Evolutionary conservation across 2,113 vertebrate species (phyloP), one percentile per base, ranked within the genome.

Genomic region (Epinephelus lanceolatus): DNA sequence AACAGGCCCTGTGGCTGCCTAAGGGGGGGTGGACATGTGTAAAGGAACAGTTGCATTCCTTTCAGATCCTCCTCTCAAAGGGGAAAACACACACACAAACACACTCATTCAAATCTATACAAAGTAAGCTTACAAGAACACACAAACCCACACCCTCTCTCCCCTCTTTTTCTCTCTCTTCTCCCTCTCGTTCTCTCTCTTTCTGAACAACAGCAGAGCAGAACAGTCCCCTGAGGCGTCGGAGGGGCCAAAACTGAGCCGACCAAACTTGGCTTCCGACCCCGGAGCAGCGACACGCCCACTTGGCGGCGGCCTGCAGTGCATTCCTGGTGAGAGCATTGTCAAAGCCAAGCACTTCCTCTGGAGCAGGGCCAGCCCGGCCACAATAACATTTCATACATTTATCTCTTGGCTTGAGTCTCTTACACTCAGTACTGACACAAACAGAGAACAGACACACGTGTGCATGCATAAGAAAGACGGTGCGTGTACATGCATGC

Each of bases 291-390:
- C 25, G 71, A 85, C 94, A 95, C 94, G 91, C 94, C 95, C 92
- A 92, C 91, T 94, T 95, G 94, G 95, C 93, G 66, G 73, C 81
- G 11, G 87, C 86, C 85, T 84, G 84, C 91, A 86, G 92, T 92
- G 94, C 95, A 96, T 95, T 96, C 95, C 94, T 95, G 92, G 92
- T 94, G 93, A 95, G 95, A 91, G 92, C 93, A 95, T 92, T 95
- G 95, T 96, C 94, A 95, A 94, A 95, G 93, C 93, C 93, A 91
- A 95, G 93, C 92, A 93, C 94, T 95, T 95, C 94, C 93, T 94
- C 92, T 94, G 93, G 94, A 92, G 80, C 83, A 42, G 76, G 74
- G 92, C 93, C 94, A 92, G 88, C 84, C 77, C 74, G 79, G 79
- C 94, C 91, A 86, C 94, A 94, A 94, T 89, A 94, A 94, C 93